phyloP scores from a whole-genome alignment of 2,113 vertebrate genomes.

The Platanista minor region DNA sequence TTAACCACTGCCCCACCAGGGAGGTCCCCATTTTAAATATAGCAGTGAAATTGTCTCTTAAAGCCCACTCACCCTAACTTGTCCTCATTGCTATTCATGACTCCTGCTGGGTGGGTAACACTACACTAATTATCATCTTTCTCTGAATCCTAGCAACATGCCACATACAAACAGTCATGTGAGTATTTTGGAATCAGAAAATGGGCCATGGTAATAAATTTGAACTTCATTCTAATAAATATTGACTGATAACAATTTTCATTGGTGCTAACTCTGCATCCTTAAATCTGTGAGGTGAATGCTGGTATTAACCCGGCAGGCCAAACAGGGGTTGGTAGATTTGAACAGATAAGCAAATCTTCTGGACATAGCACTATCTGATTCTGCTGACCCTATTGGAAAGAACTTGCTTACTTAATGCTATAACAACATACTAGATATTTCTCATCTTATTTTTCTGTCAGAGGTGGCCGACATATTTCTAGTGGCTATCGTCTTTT shows the following conservation, averaged over 20 bases:
- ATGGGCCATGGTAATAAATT: too few species aligned
- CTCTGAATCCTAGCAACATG: background rate
- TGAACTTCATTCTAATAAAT: background rate
- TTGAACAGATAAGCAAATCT: background rate
- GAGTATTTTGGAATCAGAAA: background rate
- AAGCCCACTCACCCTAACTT: background rate
- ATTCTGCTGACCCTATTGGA: background rate
- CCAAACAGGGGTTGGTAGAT: background rate
- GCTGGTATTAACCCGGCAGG: background rate
- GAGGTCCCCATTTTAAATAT: too few species aligned
- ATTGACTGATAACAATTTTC: background rate
- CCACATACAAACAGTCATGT: background rate
- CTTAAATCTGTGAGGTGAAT: background rate
- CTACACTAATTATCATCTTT: background rate
- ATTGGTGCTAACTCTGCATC: background rate
- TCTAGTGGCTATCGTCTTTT: background rate
- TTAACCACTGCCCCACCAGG: too few species aligned
- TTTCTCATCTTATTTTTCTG: conserved; percentile 32
- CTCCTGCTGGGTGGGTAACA: background rate
- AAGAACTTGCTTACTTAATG: conserved; percentile 36
- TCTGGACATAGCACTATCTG: background rate
- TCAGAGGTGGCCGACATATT: background rate
- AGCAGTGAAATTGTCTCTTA: background rate
- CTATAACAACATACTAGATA: background rate
- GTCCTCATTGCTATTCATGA: background rate